These are phyloP conservation scores for Entomobrya multifasciata DNA, from an alignment of 2,888 invertebrate species.

Conservation along the genomic window DNA sequence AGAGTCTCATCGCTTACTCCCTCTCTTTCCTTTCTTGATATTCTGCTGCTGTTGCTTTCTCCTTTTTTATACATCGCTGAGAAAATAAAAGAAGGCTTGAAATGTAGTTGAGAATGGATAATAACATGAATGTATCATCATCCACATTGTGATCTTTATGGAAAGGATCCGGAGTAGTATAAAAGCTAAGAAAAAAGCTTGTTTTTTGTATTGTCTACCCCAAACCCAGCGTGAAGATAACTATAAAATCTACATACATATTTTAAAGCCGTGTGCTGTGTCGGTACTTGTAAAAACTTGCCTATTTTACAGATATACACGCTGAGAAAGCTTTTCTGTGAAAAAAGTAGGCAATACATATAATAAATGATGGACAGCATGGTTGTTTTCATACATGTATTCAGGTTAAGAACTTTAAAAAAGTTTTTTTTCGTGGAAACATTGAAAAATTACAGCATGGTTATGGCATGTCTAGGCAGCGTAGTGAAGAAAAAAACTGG, in stretches of 20 bases:
- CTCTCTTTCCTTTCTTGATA: background rate
- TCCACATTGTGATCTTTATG: background rate
- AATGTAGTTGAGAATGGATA: background rate
- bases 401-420: background rate
- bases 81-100: background rate
- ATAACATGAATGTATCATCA: background rate
- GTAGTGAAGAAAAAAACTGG: background rate
- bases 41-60: background rate
- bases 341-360: no score
- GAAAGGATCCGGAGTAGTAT: background rate
- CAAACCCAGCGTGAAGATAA: no score
- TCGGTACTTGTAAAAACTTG: no score
- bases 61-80: background rate
- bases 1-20: no score
- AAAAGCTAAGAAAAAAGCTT: no score
- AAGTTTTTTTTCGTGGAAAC: slow-evolving; percentile 12
- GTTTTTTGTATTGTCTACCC: no score
- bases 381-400: background rate
- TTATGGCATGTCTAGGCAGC: slow-evolving; percentile 3
- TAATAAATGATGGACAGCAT: no score
- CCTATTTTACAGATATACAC: no score
- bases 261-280: no score
- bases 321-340: no score
- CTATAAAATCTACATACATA: no score
- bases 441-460: slow-evolving; percentile 18